Evolutionary conservation across 1,140 invertebrate genomes (phyloP).

Genomic region (Dryas iulia): DNA sequence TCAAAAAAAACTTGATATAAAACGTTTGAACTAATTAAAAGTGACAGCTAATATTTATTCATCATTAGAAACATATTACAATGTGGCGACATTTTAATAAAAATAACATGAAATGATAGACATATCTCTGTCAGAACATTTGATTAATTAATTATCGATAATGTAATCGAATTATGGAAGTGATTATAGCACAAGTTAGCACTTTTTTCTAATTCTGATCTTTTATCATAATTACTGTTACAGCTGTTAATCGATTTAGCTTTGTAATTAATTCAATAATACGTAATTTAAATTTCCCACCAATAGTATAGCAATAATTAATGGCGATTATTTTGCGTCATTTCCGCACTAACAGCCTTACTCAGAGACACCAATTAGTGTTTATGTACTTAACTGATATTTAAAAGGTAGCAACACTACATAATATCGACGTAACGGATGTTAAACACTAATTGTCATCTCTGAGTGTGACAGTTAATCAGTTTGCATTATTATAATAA

Average conservation of each 20-base stretch:
- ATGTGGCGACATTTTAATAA: conserved; percentile 25
- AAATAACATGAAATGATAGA: not conserved
- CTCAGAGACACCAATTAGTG: not conserved
- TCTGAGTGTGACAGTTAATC: not conserved
- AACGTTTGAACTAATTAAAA: conserved; percentile 2
- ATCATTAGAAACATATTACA: conserved; percentile 40
- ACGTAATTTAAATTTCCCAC: not conserved
- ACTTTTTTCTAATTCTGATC: not conserved
- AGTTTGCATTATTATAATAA: not conserved
- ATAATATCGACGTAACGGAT: no score
- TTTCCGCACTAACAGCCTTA: not conserved
- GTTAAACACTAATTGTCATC: not conserved
- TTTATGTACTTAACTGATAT: no score
- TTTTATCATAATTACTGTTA: not conserved
- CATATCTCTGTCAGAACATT: not conserved
- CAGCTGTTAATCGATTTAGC: not conserved
- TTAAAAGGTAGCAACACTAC: no score
- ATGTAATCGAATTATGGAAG: not conserved
- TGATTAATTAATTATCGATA: not conserved
- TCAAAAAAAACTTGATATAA: conserved; percentile 8
- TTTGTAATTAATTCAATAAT: not conserved
- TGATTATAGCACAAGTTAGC: not conserved
- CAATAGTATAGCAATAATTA: not conserved
- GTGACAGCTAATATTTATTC: conserved; percentile 46
- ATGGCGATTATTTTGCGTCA: no score